Evolutionary conservation across 2,888 invertebrate genomes (phyloP).

Genomic region (Harpalus rufipes): DNA sequence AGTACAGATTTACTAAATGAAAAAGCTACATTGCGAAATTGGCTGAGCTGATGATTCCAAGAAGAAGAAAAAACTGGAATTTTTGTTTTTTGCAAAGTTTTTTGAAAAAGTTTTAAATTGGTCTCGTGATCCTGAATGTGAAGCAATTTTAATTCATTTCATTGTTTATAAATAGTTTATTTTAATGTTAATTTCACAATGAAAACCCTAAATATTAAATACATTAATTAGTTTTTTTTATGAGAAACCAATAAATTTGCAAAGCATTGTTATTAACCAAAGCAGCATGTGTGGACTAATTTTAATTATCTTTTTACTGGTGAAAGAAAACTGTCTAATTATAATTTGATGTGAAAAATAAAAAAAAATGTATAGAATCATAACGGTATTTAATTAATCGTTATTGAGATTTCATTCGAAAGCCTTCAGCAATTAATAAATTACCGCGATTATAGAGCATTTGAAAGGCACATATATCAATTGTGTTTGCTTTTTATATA

Average conservation of each 20-base stretch:
- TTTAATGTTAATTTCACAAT: background rate
- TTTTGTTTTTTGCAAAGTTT: background rate
- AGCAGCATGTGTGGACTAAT: slow-evolving; percentile 10
- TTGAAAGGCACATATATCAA: background rate
- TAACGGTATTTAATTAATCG: slow-evolving; percentile 35
- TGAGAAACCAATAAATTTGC: no score
- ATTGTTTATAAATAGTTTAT: background rate
- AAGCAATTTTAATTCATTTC: background rate
- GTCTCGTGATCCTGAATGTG: background rate
- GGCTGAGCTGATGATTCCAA: background rate
- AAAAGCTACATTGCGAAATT: background rate
- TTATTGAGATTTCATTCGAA: background rate
- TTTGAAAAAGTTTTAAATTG: background rate
- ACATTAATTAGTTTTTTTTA: no score
- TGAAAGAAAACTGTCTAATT: background rate
- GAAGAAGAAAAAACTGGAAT: background rate
- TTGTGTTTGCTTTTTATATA: no score
- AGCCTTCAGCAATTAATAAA: slow-evolving; percentile 20
- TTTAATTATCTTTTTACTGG: slow-evolving; percentile 6
- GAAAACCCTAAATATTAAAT: no score
- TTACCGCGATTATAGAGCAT: background rate
- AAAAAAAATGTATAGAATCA: background rate
- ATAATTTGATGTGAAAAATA: background rate
- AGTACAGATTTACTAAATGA: background rate
- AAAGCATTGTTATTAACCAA: background rate